These are phyloP conservation scores for Cephus runcator DNA, from an alignment of 2,888 invertebrate genomes.

Conservation along the genomic window DNA sequence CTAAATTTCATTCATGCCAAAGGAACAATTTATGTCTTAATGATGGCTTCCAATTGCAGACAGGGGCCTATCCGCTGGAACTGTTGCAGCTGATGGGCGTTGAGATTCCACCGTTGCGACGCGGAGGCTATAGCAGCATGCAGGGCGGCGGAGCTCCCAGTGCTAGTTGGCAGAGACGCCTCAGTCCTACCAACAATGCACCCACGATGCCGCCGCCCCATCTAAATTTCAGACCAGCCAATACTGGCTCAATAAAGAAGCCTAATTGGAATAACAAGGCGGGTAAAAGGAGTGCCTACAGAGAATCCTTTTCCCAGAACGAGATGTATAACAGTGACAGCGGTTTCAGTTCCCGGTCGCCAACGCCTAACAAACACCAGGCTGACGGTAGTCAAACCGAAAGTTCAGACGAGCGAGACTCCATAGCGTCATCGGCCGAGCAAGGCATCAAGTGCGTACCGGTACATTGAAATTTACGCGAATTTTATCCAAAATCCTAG, in stretches of 20 bases:
- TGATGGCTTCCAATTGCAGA: slow-evolving; percentile 34
- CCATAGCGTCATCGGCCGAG: slow-evolving; percentile 51
- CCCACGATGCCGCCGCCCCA: slow-evolving; percentile 43
- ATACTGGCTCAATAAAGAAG: slow-evolving; percentile 45
- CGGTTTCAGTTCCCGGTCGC: slow-evolving; percentile 61
- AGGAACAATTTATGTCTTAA: background rate
- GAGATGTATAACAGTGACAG: slow-evolving; percentile 55
- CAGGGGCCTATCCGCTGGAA: slow-evolving; percentile 50
- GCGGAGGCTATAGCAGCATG: slow-evolving; percentile 46
- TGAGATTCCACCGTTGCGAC: slow-evolving; percentile 49
- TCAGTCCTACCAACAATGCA: slow-evolving; percentile 34
- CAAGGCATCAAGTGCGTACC: slow-evolving; percentile 51
- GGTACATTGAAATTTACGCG: background rate
- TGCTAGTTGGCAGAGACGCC: slow-evolving; percentile 50
- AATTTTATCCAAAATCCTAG: background rate
- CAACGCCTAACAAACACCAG: slow-evolving; percentile 55
- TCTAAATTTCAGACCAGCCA: slow-evolving; percentile 41
- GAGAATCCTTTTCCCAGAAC: slow-evolving; percentile 39
- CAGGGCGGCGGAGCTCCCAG: slow-evolving; percentile 31
- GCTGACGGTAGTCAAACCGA: slow-evolving; percentile 55
- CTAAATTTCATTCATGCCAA: background rate
- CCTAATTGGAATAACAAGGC: slow-evolving; percentile 42
- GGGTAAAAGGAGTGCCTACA: slow-evolving; percentile 33
- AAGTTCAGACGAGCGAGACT: slow-evolving; percentile 60
- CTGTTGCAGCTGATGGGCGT: slow-evolving; percentile 53